Base-by-base conservation (phyloP, 2,113 vertebrate species). In the Tupaia tana region DNA sequence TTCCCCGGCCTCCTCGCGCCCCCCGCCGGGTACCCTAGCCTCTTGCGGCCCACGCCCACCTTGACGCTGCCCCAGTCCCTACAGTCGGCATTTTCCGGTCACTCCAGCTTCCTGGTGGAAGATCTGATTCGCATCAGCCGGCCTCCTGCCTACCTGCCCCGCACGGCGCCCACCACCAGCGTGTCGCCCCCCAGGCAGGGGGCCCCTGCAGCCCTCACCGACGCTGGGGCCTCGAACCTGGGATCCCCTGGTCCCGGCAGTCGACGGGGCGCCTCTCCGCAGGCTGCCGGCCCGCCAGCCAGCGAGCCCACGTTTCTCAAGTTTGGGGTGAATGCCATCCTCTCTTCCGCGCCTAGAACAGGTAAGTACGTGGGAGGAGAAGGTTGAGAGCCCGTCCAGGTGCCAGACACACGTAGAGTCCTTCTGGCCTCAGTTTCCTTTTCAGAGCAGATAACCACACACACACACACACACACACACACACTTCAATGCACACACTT, bases 311-410 rank as follows among this genome's bases (percentile, higher is more conserved):
- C 98, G 67, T 99, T 98, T 98, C 98, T 99, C 5, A 99, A 99
- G 98, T 99, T 99, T 90, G 99, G 99, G 34, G 99, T 99, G 94
- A 99, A 99, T 66, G 99, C 99, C 93, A 99, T 99, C 80, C 99
- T 99, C 77, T 99, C 99, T 13, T 99, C 99, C 1, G 94, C 99
- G 13, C 98, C 99, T 77, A 98, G 99, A 78, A 97, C 98, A 71
- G 99, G 99, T 99, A 98, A 99, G 99, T 99, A 98, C 98, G 99
- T 34, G 78, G 27, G 59, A 27, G n/a, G 75, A 9, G 9, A 59
- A 25, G 19, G 18, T 61, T 0, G 78, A 81, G 61, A 61, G 69
- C 8, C 0, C 0, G 24, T 19, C 31, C 56, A 73, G 89, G 27
- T 31, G 89, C 63, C 2, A 3, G 66, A 20, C 54, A 66, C 16